Base-by-base conservation (phyloP, 2,113 vertebrate genomes). In the Theristicus caerulescens region DNA sequence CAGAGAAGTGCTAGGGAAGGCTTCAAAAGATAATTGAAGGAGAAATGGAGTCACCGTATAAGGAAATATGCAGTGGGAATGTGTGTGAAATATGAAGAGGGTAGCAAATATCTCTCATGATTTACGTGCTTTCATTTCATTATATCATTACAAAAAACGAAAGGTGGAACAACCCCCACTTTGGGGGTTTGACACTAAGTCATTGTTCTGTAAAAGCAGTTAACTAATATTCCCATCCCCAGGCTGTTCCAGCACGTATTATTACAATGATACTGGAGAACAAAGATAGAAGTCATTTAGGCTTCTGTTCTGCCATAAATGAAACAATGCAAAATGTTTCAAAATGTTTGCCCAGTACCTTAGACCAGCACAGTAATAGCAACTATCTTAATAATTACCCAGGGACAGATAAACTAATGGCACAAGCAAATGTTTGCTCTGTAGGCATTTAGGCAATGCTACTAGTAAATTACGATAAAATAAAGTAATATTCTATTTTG, bases 341-440 rank as follows among this genome's bases (percentile, higher is more conserved):
- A 92, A 93, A 96, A 27, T 83, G 32, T 94, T 96, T 97, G 82
- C 25, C 61, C 44, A n/a, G 78, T 92, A 66, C 95, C 90, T 96
- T 95, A 82, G 84, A 88, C 91, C 66, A 91, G 76, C 58, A 62
- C 70, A 81, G 73, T 89, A 85, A 62, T 52, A 83, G 90, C 79
- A 95, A 79, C 77, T 94, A 55, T 96, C 82, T 94, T 94, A 79
- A 51, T 97, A 93, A 96, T 96, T 97, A 94, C 72, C 34, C 64
- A 96, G 74, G 96, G 90, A 95, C 77, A 95, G 88, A 94, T 85
- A 87, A 95, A 97, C 58, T 97, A 76, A 97, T 78, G 85, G 78
- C 54, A 72, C 73, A 67, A 94, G 74, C 65, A 95, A 92, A 84
- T 94, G 73, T 94, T 95, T 95, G 46, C 90, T 51, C 2, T 86